Percentiles rank a stretch among this genome's conserved stretches.
These are phyloP conservation scores for Tachina lurida DNA, from an alignment of 2,888 invertebrate species.

Conservation along the genomic window DNA sequence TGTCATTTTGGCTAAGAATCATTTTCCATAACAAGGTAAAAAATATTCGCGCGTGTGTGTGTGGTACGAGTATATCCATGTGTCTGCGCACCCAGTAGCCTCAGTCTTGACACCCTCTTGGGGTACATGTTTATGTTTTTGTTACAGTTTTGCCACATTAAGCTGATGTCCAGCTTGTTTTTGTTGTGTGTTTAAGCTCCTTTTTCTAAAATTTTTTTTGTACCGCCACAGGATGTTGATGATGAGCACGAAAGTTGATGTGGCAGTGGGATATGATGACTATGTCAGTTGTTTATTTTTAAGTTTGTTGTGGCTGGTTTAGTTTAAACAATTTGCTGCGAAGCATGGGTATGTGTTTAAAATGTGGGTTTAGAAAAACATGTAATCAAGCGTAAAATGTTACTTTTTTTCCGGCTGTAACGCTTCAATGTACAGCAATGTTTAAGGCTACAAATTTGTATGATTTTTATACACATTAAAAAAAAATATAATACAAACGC, in stretches of 20 bases:
- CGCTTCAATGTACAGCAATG: constrained; percentile 67
- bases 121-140: constrained; percentile 49
- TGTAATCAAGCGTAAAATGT: constrained; percentile 71
- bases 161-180: constrained; percentile 29
- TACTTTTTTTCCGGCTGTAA: constrained; percentile 51
- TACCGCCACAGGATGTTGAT: constrained; percentile 67
- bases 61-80: background rate
- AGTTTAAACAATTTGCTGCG: constrained; percentile 6
- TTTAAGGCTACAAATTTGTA: constrained; percentile 69
- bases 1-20: constrained; percentile 65
- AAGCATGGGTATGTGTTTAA: constrained; percentile 13
- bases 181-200: constrained; percentile 2
- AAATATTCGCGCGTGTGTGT: constrained; percentile 7
- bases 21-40: constrained; percentile 14
- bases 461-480: constrained; percentile 64
- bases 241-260: constrained; percentile 51
- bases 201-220: constrained; percentile 1
- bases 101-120: constrained; percentile 68
- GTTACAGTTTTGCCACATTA: constrained; percentile 61
- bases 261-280: constrained; percentile 38
- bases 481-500: constrained; percentile 6
- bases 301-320: constrained; percentile 37
- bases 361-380: constrained; percentile 64
- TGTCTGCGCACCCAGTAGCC: constrained; percentile 58
- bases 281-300: constrained; percentile 47